Base-by-base conservation (phyloP, 2,888 invertebrate species). In the Amphimallon solstitiale region DNA sequence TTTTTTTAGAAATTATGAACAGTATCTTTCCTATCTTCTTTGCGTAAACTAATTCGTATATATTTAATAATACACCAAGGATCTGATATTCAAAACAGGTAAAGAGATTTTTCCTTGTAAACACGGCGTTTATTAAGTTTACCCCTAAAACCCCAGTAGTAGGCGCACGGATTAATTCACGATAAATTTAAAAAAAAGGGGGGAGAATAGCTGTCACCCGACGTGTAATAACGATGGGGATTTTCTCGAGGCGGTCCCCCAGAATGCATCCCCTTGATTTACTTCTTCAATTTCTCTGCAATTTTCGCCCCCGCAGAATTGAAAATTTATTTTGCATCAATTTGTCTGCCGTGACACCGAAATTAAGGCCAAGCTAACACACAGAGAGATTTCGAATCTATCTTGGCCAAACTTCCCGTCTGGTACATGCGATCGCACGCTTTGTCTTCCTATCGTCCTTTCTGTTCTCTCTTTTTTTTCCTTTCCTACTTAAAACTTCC, bases 251-350 rank as follows among this genome's bases (percentile, higher is more conserved):
- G 46, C n/a, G 21, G 3, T 46, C n/a, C 19, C 9, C 35, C 23
- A 14, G 35, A 15, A 51, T 34, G 49, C 51, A 51, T 29, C 17
- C 51, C 48, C 48, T 48, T 48, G 48, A 48, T 48, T 48, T 48
- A 48, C 48, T 48, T 48, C 21, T 48, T 23, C 48, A 48, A 48
- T 51, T 35, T 51, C 35, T 51, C 10, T 51, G 51, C 51, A 51
- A 51, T 51, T 51, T 51, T 34, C 51, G 51, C 35, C 51, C 51
- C 51, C 51, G 51, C 51, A 19, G 51, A 35, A 51, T 51, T 51
- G 51, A 51, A 51, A 51, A 51, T 51, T 51, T 51, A 51, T 51
- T 51, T 51, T 35, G 23, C 37, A 17, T 51, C 51, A 51, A 51
- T 51, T 51, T 51, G 51, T 51, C 51, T 51, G 35, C 51, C 35